Conservation (phyloP, 2,113 vertebrate genomes). For the Saccopteryx leptura region DNA sequence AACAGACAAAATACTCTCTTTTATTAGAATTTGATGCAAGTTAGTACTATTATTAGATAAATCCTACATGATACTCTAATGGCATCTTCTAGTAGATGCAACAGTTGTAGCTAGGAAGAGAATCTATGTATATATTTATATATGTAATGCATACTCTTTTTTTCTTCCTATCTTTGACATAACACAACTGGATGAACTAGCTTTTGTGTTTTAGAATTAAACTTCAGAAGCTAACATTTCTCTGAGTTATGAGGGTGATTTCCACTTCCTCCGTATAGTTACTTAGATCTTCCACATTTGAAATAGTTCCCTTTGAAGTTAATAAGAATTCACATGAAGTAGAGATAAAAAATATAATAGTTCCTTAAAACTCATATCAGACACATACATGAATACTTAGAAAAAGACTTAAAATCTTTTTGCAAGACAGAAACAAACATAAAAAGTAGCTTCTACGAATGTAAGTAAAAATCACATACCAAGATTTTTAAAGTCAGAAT, state of each 20-base stretch:
- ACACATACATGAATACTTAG: background rate
- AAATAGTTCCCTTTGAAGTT: constrained; percentile 49
- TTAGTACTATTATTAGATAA: background rate
- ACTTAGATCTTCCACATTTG: constrained; percentile 29
- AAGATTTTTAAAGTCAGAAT: background rate
- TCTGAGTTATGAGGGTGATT: background rate
- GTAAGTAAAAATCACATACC: background rate
- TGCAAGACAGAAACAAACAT: background rate
- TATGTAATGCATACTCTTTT: background rate
- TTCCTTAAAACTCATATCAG: constrained; percentile 30
- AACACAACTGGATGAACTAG: background rate
- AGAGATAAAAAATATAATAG: constrained; percentile 29
- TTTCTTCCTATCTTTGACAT: background rate
- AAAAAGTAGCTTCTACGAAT: background rate
- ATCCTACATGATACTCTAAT: background rate
- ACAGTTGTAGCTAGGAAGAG: background rate
- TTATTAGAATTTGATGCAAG: background rate
- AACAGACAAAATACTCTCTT: background rate
- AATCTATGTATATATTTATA: background rate
- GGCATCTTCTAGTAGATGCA: background rate
- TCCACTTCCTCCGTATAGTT: background rate
- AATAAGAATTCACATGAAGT: background rate
- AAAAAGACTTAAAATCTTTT: constrained; percentile 3
- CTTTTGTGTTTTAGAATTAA: constrained; percentile 29
- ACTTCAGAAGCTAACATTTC: constrained; percentile 29